Evolutionary conservation across 2,888 invertebrate genomes (phyloP), one percentile per base, ranked within the genome.

Genomic region (Harmothoe impar): DNA sequence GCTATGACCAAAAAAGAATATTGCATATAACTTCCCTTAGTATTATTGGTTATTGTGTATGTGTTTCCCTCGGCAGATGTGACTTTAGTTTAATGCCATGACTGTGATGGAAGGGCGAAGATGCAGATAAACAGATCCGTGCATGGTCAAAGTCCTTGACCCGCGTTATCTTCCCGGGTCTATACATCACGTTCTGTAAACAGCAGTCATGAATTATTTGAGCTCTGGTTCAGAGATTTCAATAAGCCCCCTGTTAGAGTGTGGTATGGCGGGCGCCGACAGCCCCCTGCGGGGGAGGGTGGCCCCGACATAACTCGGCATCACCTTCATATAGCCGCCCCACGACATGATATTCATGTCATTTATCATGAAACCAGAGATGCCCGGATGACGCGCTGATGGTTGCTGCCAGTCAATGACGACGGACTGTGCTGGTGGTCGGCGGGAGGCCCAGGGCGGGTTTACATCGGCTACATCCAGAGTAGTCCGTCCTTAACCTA

Each of bases 241-340:
- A 86, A 86, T 86, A 86, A 54, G 86, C 86, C 25, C 54, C 54
- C 54, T 86, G 86, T 86, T 81, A 86, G 52, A 29, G 86, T 0
- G 0, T 12, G 86, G 54, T 54, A 54, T 86, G 86, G 15, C 54
- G 29, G 54, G 54, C 15, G 31, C 20, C 23, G 86, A 86, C 29
- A 54, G 86, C 84, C 84, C 43, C 84, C 84, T 35, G 43, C 43
- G 43, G 43, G 43, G 10, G 43, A n/a, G 10, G 20, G 84, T 1
- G 86, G 10, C 86, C 86, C 86, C 17, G 54, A 31, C 86, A 54
- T 86, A 54, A 86, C 52, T n/a, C 29, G 84, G 43, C 29, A 84
- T 33, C 43, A n/a, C 31, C 86, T 54, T 86, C 86, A 54, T 86
- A 86, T 86, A 86, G 25, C 86, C 43, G 5, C 52, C 43, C 51